Evolutionary conservation across 1,140 invertebrate genomes (phyloP).

Genomic region (Pachyrhynchus sulphureomaculatus): DNA sequence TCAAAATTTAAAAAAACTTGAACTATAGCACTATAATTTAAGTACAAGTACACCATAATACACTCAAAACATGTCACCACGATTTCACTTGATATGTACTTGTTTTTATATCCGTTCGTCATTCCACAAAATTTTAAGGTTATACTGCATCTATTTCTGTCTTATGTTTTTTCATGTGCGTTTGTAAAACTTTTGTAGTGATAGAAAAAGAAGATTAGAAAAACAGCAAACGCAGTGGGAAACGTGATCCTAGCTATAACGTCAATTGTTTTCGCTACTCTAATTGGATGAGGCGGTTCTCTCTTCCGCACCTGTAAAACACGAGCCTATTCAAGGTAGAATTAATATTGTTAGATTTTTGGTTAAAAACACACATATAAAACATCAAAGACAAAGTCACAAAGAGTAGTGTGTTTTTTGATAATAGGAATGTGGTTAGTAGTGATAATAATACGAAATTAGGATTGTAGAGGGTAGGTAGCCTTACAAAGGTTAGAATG

Average conservation of each 20-base stretch:
- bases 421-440: no score
- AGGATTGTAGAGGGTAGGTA: no score
- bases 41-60: slow-evolving; percentile 15
- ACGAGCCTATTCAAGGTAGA: slow-evolving; percentile 49
- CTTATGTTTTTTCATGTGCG: slow-evolving; percentile 24
- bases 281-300: slow-evolving; percentile 86
- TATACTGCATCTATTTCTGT: background rate
- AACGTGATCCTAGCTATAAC: slow-evolving; percentile 91
- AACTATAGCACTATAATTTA: slow-evolving; percentile 10
- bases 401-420: no score
- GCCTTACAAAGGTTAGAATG: no score
- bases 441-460: no score
- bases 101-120: slow-evolving; percentile 11
- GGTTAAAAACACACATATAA: no score
- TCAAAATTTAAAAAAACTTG: slow-evolving; percentile 8
- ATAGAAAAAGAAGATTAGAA: slow-evolving; percentile 92
- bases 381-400: no score
- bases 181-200: slow-evolving; percentile 74
- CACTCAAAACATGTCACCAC: background rate
- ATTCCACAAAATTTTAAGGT: background rate
- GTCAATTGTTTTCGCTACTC: slow-evolving; percentile 91
- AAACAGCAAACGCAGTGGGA: slow-evolving; percentile 86
- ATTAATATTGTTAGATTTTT: slow-evolving; percentile 32
- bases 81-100: slow-evolving; percentile 8
- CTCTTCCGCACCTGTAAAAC: slow-evolving; percentile 79